These are phyloP conservation scores for Sebastes fasciatus DNA, from an alignment of 2,113 vertebrate species.

Conservation along the genomic window DNA sequence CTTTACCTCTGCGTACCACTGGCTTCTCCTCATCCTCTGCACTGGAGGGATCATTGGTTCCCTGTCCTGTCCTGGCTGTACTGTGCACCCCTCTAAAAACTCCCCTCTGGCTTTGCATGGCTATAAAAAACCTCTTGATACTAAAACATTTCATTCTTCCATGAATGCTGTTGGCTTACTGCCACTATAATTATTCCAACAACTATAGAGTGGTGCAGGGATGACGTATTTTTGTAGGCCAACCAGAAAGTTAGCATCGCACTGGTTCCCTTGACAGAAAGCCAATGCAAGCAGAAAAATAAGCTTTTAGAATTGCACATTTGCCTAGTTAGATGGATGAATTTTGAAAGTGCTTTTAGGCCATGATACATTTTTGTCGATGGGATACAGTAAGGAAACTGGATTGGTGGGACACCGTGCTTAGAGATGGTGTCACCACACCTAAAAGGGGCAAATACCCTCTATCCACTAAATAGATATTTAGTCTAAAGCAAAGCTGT, in stretches of 20 bases:
- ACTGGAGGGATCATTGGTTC: conserved; percentile 14
- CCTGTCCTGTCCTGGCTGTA: conserved; percentile 41
- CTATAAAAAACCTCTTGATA: conserved; percentile 20
- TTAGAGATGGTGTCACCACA: not conserved
- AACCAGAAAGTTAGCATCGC: no score
- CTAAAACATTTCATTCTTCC: conserved; percentile 5
- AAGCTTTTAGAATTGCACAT: not conserved
- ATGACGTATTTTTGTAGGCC: no score
- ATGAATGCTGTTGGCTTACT: conserved; percentile 3
- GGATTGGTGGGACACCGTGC: not conserved
- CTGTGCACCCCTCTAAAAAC: conserved; percentile 4
- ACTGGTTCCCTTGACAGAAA: no score
- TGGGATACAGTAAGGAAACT: not conserved
- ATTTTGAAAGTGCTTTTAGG: not conserved
- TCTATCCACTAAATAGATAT: not conserved
- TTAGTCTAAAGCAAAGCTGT: not conserved
- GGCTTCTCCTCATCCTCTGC: conserved; percentile 33
- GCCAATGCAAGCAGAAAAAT: no score
- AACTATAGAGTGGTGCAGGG: not conserved
- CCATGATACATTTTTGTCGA: not conserved
- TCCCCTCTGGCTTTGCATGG: conserved; percentile 71
- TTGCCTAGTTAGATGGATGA: not conserved
- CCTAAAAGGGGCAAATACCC: not conserved
- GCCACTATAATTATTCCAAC: not conserved
- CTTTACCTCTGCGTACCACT: conserved; percentile 16